Conservation (phyloP, 2,797 vertebrate species). For the Furcifer pardalis region DNA sequence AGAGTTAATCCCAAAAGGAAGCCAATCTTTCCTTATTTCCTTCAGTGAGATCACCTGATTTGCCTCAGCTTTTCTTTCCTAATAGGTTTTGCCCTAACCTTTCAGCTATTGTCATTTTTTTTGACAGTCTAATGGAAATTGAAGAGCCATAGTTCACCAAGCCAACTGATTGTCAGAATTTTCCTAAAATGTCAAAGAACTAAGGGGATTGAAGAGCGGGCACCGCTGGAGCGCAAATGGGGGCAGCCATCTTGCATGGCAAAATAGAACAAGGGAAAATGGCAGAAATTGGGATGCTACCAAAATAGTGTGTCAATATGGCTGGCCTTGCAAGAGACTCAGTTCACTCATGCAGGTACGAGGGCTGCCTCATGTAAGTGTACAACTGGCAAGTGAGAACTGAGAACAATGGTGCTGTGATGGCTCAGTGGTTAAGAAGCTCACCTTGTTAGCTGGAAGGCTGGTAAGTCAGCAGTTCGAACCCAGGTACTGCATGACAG, state of each 20-base stretch:
- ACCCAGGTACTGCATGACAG: too few species aligned
- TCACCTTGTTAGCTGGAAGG: too few species aligned
- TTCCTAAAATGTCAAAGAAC: slow-evolving; percentile 55
- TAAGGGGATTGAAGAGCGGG: slow-evolving; percentile 32
- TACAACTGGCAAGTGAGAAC: not conserved
- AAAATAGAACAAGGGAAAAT: not conserved
- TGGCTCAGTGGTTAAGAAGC: too few species aligned
- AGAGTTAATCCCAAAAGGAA: slow-evolving; percentile 85
- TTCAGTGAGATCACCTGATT: slow-evolving; percentile 80
- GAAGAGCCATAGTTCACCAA: slow-evolving; percentile 60
- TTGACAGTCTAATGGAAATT: slow-evolving; percentile 75
- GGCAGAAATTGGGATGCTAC: fast-evolving
- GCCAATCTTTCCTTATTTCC: slow-evolving; percentile 80
- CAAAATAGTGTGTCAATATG: not conserved
- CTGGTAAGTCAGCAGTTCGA: too few species aligned
- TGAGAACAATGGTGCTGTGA: too few species aligned
- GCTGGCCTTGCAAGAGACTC: slow-evolving; percentile 5
- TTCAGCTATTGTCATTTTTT: slow-evolving; percentile 73
- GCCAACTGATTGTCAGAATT: slow-evolving; percentile 43
- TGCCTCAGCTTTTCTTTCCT: slow-evolving; percentile 83
- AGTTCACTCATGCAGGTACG: slow-evolving; percentile 3
- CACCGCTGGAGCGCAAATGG: not conserved
- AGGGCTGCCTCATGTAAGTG: not conserved
- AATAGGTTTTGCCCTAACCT: slow-evolving; percentile 83
- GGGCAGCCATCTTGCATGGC: not conserved